Percentiles rank a stretch among this genome's conserved stretches.
Evolutionary conservation across 2,113 vertebrate species (phyloP).

Genomic region (Thermophis baileyi): DNA sequence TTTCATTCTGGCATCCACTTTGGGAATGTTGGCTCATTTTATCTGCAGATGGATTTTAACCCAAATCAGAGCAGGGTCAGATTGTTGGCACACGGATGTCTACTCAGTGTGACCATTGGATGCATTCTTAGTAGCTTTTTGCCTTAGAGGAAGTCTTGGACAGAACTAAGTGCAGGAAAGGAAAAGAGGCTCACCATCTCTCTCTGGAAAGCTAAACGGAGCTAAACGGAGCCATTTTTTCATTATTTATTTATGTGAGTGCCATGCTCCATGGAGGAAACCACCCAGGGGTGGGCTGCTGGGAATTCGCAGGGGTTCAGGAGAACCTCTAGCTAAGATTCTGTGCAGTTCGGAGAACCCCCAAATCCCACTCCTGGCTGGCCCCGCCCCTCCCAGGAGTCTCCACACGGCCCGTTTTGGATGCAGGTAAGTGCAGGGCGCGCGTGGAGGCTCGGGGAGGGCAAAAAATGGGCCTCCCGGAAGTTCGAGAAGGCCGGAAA

Average conservation of each 20-base stretch:
- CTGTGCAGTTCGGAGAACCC: too few species aligned
- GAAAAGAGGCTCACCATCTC: not conserved
- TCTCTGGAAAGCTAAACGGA: slow-evolving; percentile 19
- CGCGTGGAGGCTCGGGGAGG: too few species aligned
- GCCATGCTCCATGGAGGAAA: not conserved
- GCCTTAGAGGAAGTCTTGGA: not conserved
- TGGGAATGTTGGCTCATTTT: not conserved
- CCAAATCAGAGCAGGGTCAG: not conserved
- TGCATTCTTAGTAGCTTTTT: not conserved
- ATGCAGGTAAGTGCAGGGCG: too few species aligned
- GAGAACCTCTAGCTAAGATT: too few species aligned
- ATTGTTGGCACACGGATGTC: not conserved
- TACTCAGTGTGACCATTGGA: not conserved
- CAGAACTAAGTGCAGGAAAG: fast-evolving
- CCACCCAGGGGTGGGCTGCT: too few species aligned
- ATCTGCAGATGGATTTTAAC: not conserved
- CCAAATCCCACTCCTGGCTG: too few species aligned
- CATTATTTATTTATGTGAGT: not conserved
- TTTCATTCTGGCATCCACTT: not conserved
- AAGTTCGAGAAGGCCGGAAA: too few species aligned
- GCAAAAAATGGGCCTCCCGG: too few species aligned
- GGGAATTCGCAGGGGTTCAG: too few species aligned
- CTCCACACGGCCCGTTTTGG: too few species aligned
- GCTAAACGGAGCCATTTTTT: too few species aligned
- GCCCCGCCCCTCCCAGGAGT: too few species aligned